Conservation (phyloP, 2,113 vertebrate genomes). For the Oreotragus oreotragus region DNA sequence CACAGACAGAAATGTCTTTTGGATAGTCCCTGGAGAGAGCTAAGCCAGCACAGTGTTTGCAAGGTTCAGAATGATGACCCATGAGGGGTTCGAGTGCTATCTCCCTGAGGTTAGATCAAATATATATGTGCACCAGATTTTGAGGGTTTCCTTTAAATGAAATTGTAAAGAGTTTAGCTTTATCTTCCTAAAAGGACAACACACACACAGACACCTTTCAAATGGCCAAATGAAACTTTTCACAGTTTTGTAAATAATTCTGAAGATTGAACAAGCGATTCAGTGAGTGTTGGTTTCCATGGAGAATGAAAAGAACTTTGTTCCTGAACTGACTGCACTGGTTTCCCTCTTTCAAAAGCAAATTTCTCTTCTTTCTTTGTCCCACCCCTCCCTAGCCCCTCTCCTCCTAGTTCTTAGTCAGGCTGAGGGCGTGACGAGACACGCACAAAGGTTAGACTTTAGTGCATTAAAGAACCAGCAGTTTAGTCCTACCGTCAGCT, state of each 20-base stretch:
- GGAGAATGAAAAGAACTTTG: neutral
- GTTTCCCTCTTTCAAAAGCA: too few relatives aligned
- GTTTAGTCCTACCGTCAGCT: neutral
- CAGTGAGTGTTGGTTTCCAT: accelerated
- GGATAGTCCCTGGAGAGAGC: neutral
- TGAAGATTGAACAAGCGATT: neutral
- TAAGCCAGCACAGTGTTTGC: neutral
- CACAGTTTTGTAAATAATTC: neutral
- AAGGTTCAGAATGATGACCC: neutral
- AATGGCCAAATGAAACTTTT: neutral
- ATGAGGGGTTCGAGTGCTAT: neutral
- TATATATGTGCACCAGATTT: neutral
- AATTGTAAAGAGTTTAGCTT: neutral
- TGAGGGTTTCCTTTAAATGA: neutral
- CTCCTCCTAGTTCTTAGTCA: neutral
- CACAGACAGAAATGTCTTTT: neutral
- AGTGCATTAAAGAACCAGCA: neutral
- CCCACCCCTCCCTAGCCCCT: accelerated
- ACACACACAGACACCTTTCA: neutral
- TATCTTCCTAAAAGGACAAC: neutral
- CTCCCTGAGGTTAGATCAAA: neutral
- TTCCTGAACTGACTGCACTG: accelerated
- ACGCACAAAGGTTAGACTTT: neutral
- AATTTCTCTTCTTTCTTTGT: neutral
- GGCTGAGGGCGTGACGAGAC: neutral